Conservation (phyloP, 2,797 vertebrate genomes). For the Podarcis lilfordi region DNA sequence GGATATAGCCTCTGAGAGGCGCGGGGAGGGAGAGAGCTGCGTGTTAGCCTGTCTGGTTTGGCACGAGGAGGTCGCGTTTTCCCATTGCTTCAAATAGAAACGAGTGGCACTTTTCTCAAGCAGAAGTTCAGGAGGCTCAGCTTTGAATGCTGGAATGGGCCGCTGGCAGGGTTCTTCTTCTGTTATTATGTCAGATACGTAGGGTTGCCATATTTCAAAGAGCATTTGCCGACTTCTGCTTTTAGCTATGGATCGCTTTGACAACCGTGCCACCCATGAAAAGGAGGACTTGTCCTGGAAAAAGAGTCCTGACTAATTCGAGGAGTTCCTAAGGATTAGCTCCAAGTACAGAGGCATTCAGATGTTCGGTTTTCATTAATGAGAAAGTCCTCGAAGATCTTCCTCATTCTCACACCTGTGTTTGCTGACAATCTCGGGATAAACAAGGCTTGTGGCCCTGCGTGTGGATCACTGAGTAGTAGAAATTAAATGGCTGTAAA, state of each 20-base stretch:
- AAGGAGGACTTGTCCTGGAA: too few species aligned
- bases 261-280: too few species aligned
- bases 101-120: neutral
- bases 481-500: neutral
- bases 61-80: neutral
- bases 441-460: neutral
- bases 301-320: too few species aligned
- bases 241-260: too few species aligned
- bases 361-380: neutral
- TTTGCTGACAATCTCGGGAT: neutral
- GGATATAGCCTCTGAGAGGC: neutral
- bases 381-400: neutral
- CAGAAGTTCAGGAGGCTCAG: neutral
- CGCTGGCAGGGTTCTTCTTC: too few species aligned
- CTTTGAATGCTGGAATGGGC: neutral
- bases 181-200: too few species aligned
- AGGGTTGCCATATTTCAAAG: too few species aligned
- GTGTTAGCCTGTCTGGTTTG: neutral
- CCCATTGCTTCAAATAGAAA: neutral
- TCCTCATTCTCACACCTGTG: neutral
- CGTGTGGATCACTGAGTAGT: neutral
- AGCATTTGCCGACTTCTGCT: too few species aligned
- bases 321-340: too few species aligned
- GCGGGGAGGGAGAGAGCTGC: neutral
- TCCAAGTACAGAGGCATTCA: neutral